Conservation (phyloP, 2,113 vertebrate genomes). For the Hipposideros armiger region DNA sequence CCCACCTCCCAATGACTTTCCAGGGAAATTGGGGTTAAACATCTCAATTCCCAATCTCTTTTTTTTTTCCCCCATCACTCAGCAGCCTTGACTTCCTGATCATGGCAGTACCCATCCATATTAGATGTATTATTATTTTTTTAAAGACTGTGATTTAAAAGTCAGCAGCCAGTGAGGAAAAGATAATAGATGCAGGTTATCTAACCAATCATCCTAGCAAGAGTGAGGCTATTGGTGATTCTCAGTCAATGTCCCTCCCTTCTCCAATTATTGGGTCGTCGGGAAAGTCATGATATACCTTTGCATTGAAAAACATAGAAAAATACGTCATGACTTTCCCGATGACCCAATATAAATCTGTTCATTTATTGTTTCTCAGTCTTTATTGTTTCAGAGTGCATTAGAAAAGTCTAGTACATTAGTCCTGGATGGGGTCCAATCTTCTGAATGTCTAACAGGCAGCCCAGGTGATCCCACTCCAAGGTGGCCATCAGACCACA, state of each 20-base stretch:
- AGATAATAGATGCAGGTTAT: not conserved
- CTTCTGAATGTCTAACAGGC: not conserved
- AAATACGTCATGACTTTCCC: too few relatives aligned
- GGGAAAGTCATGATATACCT: too few relatives aligned
- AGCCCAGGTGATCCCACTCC: not conserved
- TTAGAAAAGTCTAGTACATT: not conserved
- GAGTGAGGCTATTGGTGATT: not conserved
- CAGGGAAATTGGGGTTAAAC: not conserved
- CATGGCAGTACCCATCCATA: not conserved
- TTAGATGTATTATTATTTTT: not conserved
- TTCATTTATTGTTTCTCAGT: not conserved
- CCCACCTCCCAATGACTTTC: not conserved
- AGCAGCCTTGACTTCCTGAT: not conserved
- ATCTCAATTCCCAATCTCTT: constrained; percentile 9
- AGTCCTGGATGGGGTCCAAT: not conserved
- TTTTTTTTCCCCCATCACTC: not conserved
- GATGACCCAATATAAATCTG: not conserved
- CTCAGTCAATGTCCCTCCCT: not conserved
- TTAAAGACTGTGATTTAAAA: constrained; percentile 44
- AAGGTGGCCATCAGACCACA: not conserved
- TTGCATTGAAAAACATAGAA: too few relatives aligned
- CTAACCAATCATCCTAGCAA: not conserved
- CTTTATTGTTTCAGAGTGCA: not conserved
- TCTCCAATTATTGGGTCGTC: not conserved
- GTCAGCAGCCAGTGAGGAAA: constrained; percentile 2